Evolutionary conservation across 2,113 vertebrate genomes (phyloP).

Genomic region (Psittacula cyanocephala): DNA sequence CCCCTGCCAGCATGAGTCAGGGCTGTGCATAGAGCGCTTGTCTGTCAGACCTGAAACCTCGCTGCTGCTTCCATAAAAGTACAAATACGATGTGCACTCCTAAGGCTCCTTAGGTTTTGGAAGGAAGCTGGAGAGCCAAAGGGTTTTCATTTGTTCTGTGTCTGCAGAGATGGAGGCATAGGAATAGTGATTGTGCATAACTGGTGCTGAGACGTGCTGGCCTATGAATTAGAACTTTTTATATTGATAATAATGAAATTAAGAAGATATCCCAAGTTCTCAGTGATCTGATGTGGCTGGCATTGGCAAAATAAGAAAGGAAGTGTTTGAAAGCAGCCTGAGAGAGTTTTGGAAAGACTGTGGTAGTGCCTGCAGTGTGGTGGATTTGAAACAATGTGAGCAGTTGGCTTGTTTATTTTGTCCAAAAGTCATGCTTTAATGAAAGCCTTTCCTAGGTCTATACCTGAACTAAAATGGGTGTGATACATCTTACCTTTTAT

Average conservation of each 20-base stretch:
- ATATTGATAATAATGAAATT: not conserved
- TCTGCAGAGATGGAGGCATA: not conserved
- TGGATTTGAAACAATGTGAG: not conserved
- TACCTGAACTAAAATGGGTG: not conserved
- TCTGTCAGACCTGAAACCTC: not conserved
- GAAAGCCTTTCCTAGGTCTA: not conserved
- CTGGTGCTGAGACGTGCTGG: not conserved
- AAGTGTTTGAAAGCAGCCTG: not conserved
- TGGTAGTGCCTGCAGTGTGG: not conserved
- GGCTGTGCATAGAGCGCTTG: accelerated
- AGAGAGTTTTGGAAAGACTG: not conserved
- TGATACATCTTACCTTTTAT: not conserved
- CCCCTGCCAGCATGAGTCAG: not conserved
- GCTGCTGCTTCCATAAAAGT: not conserved
- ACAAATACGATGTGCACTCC: accelerated
- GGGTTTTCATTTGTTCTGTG: not conserved
- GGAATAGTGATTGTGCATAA: accelerated
- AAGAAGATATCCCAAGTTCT: not conserved
- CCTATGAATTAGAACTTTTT: not conserved
- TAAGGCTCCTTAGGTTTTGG: not conserved
- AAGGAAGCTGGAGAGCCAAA: not conserved
- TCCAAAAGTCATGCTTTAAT: not conserved
- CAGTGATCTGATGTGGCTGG: not conserved
- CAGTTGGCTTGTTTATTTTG: not conserved
- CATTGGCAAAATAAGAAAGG: not conserved